Evolutionary conservation across 1,140 invertebrate genomes (phyloP), one percentile per base, ranked within the genome.

Genomic region (Hypsibius dujardini): DNA sequence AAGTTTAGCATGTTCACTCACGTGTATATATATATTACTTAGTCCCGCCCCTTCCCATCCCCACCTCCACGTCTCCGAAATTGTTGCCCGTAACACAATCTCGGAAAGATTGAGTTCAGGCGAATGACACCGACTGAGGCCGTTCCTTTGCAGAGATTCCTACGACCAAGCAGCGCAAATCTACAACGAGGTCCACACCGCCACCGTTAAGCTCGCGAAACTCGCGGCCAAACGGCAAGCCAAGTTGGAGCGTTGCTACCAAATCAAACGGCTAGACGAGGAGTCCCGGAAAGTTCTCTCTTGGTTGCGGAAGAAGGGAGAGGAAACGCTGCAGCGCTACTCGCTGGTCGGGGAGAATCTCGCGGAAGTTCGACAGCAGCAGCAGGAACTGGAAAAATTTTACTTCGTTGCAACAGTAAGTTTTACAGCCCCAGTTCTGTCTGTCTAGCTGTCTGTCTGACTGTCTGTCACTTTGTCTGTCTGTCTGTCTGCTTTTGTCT

Each of bases 331-430:
- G 71, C 82, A 83, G 70, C 85, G 84, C 76, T 86, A 88, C 78
- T 60, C 74, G 46, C 79, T 80, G 1, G 74, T 83, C 12, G 83
- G 85, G 1, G 83, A 85, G 60, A 85, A 82, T 72, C 77, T 86
- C 50, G 79, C 83, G 12, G 81, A 83, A 62, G 83, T 88, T 72
- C 84, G 86, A 73, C 79, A 83, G 70, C 86, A 88, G 75, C 87
- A 89, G 75, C 84, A 87, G 75, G 87, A 88, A 75, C 89, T 90
- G 75, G 87, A 89, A 74, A 88, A 88, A 74, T 88, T 89, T 78
- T 88, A 89, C 76, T 89, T 88, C 77, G 84, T 86, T 75, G 88
- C 87, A 59, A 88, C 88, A 87, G 88, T 90, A 79, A 86, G 86
- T n/a, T n/a, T n/a, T n/a, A n/a, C n/a, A n/a, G n/a, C n/a, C n/a